Base-by-base conservation (phyloP, 2,797 vertebrate genomes). In the Clarias pachynema region DNA sequence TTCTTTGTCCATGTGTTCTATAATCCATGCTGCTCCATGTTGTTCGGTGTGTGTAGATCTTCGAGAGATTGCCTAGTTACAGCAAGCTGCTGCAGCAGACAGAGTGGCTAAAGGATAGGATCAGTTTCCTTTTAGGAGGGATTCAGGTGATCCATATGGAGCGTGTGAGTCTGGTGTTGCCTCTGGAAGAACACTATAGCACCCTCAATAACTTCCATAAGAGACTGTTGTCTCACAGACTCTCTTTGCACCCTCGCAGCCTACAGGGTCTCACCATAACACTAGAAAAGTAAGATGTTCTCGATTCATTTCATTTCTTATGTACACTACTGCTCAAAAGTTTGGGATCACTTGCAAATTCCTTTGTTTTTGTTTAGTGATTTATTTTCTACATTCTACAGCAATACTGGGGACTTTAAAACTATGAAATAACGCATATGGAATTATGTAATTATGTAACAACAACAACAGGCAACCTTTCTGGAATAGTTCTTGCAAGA, bases 121-220 rank as follows among this genome's bases (percentile, higher is more conserved):
- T 99, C 93, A 96, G 97, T 91, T 92, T 94, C 2, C 95, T 98
- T 44, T 92, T 99, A 49, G 98, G 98, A 5, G 97, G 97, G 22
- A 93, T 96, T 15, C 95, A 96, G 84, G 95, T 99, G 53, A 91
- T 96, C 73, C 95, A 97, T n/a, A 57, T 96, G 0, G 98, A 99
- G 88, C 94, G 95, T 15, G 88, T 97, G 49, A 96, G 96, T 80
- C 96, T 96, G 0, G 91, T 95, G 1, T 87, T 97, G 91, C 95
- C 95, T 12, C 92, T 98, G 0, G 93, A 97, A 0, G 97, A 98
- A 59, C 96, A 97, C 91, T 98, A 97, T 56, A 91, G 92, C 82
- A 92, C 91, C 57, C 96, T 99, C 1, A 93, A 93, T 69, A 87
- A 90, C 75, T 98, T 99, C 91, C 96, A 96, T 89, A 95, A 93